Evolutionary conservation across 37 sponge, comb jelly and placozoan species (phyloP), one percentile per base, ranked within the genome.

Genomic region (Agelas oroides): DNA sequence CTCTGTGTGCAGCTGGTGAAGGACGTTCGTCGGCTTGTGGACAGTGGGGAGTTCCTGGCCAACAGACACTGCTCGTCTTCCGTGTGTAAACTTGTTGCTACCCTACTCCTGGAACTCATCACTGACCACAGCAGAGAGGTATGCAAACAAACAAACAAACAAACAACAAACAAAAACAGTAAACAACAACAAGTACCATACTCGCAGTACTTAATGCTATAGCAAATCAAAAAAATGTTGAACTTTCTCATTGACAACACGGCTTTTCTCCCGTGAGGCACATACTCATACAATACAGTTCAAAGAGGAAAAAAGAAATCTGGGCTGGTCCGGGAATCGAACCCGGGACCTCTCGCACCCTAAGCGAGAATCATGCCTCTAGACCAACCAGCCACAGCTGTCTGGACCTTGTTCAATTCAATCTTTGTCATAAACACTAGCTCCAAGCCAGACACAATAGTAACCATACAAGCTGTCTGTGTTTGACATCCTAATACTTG

Each of bases 291-390:
- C n/a, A n/a, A n/a, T n/a, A n/a, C n/a, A n/a, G n/a, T n/a, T n/a
- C n/a, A 46, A 46, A 46, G 15, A 2, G 35, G 11, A 32, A 56
- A 34, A 34, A 1, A 35, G 87, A 84, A 69, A 59, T 24, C 27
- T 23, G 88, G 88, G 88, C 85, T 80, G 65, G 88, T 92, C 88
- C 92, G 88, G 88, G 92, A 92, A 54, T 92, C 62, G 92, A 92
- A 92, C 92, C 92, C 92, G 88, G 92, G 88, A 92, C 92, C 92
- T 87, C 88, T 87, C 92, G 85, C 85, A 88, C 88, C 92, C 92
- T 87, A 92, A 92, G 88, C 92, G 88, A 92, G 88, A 87, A 92
- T 92, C 92, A 92, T 92, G 74, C 88, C 88, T 38, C 87, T 87
- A 92, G 92, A 87, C 87, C 88, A 92, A 92, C 92, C 54, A 79